A percentile compares a stretch with the other conserved stretches of the same genome.
These are phyloP conservation scores for Ridgeia piscesae DNA, from an alignment of 1,140 invertebrate species.

Conservation along the genomic window DNA sequence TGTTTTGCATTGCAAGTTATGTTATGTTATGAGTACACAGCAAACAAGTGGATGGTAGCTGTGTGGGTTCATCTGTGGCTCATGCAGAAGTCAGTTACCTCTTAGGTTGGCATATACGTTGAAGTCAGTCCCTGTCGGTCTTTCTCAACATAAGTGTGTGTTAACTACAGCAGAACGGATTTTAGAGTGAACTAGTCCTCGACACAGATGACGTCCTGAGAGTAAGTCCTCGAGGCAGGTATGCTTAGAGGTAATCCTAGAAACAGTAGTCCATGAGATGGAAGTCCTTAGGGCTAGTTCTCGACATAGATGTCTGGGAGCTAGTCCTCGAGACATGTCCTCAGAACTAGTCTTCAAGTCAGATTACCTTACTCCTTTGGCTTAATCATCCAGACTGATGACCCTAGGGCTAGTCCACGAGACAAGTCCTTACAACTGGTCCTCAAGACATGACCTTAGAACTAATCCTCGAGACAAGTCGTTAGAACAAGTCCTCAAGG, in stretches of 20 bases:
- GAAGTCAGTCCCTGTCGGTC: background rate
- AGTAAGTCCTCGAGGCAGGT: too few species aligned
- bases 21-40: background rate
- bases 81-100: background rate
- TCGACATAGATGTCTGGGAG: too few species aligned
- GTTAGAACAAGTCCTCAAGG: background rate
- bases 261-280: too few species aligned
- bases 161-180: background rate
- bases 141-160: background rate
- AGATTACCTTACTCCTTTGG: background rate
- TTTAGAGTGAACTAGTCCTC: background rate
- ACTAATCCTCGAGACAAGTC: too few species aligned
- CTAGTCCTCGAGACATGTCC: too few species aligned
- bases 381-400: background rate
- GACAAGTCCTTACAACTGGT: conserved; percentile 59
- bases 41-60: background rate
- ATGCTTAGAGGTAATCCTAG: too few species aligned
- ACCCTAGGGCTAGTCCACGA: conserved; percentile 66
- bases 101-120: background rate
- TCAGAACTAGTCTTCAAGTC: too few species aligned
- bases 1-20: background rate
- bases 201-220: background rate
- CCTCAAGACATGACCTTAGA: too few species aligned
- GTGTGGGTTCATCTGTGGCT: background rate
- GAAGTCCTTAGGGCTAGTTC: too few species aligned